Evolutionary conservation across 2,797 vertebrate species (phyloP).

Genomic region (Sphenopsis melanotis): DNA sequence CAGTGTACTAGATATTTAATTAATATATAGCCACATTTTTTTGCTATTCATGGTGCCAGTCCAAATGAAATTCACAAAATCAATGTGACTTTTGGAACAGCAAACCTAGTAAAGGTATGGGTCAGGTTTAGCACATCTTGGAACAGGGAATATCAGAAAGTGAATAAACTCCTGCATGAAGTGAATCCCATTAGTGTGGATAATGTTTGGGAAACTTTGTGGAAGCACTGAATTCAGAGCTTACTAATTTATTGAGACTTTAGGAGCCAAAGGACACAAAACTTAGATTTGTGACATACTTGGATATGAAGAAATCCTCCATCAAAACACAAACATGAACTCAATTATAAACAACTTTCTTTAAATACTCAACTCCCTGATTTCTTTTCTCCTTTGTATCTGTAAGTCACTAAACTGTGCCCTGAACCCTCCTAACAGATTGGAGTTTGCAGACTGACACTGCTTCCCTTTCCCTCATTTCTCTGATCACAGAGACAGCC

Average conservation of each 20-base stretch:
- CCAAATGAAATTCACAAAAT: background rate
- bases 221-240: background rate
- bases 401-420: background rate
- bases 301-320: background rate
- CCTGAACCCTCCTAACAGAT: background rate
- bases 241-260: background rate
- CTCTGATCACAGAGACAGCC: background rate
- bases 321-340: background rate
- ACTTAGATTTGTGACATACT: background rate
- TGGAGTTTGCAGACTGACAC: background rate
- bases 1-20: background rate
- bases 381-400: background rate
- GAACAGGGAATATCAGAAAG: background rate
- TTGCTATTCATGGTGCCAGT: background rate
- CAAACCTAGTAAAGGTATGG: background rate
- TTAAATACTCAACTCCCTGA: background rate
- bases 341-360: background rate
- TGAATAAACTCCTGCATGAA: background rate
- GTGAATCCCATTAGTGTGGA: background rate
- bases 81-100: background rate
- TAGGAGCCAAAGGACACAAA: background rate
- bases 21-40: background rate
- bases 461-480: background rate
- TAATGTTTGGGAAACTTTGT: background rate
- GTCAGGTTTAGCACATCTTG: background rate